A percentile compares a stretch with the other conserved stretches of the same genome.
These are phyloP conservation scores for Drosophila lacteicornis DNA, from an alignment of 1,140 invertebrate species.

Conservation along the genomic window DNA sequence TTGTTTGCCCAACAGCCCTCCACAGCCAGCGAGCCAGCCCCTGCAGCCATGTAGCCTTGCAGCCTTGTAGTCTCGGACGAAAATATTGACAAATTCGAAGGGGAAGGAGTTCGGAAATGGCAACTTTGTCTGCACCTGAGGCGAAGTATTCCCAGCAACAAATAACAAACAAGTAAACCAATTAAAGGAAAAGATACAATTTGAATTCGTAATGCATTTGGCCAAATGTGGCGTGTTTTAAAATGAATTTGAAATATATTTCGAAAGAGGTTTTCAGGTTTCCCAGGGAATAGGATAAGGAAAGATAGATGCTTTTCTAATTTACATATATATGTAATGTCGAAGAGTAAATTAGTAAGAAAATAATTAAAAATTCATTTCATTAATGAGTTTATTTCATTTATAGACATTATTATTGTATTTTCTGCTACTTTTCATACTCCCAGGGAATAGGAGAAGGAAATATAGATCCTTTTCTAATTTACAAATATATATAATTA, in stretches of 20 bases:
- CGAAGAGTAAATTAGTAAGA: constrained; percentile 12
- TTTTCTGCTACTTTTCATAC: too few species aligned
- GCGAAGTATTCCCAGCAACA: constrained; percentile 48
- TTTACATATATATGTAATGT: not conserved
- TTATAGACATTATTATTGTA: not conserved
- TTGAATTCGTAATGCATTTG: constrained; percentile 71
- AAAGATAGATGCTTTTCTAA: not conserved
- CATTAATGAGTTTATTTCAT: too few species aligned
- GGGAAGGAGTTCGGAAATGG: constrained; percentile 36
- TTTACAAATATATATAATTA: too few species aligned
- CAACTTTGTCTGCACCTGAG: constrained; percentile 65
- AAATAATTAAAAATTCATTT: constrained; percentile 6
- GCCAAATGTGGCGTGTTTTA: constrained; percentile 10
- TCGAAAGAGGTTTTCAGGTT: not conserved
- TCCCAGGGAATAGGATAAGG: not conserved
- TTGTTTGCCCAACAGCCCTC: constrained; percentile 63
- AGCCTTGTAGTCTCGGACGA: constrained; percentile 46
- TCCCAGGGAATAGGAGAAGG: not conserved
- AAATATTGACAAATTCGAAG: constrained; percentile 74
- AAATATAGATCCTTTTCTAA: not conserved
- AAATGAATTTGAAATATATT: constrained; percentile 44
- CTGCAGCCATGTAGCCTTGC: not conserved
- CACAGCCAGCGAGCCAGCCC: constrained; percentile 1
- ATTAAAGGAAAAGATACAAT: constrained; percentile 79
- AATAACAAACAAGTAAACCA: constrained; percentile 79